phyloP scores from a whole-genome alignment of 2,797 vertebrate genomes.

The Sebastes matsubarae region DNA sequence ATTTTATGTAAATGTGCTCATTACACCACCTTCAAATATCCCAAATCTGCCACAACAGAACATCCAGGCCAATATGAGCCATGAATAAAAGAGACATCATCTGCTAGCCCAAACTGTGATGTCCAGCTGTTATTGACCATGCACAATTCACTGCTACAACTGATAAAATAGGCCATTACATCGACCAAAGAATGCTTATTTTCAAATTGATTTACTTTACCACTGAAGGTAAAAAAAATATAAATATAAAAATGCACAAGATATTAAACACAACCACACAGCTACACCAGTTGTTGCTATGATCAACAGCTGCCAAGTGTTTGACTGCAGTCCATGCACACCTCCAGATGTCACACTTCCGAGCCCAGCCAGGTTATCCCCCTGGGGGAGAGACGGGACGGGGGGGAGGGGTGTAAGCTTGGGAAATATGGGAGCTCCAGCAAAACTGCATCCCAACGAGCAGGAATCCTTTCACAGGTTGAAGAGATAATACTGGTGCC shows the following conservation, averaged over 20 bases:
- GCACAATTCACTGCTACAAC: neutral
- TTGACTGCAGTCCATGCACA: conserved; percentile 9
- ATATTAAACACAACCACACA: neutral
- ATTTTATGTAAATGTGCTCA: conserved; percentile 29
- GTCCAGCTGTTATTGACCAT: neutral
- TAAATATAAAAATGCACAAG: conserved; percentile 1
- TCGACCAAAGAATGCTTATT: neutral
- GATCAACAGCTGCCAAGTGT: conserved; percentile 20
- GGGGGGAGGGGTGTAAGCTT: neutral
- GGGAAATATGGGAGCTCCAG: neutral
- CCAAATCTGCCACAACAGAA: neutral
- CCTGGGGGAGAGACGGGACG: neutral
- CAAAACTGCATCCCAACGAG: neutral
- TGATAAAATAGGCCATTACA: neutral
- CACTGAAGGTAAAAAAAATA: neutral
- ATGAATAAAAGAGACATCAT: conserved; percentile 1
- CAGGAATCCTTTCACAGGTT: neutral
- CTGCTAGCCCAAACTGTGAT: neutral
- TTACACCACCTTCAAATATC: neutral
- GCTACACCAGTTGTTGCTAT: conserved; percentile 28
- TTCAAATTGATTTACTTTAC: neutral
- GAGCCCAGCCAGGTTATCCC: conserved; percentile 23
- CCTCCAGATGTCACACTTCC: conserved; percentile 46
- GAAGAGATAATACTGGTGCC: neutral
- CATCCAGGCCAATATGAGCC: neutral